These are phyloP conservation scores for Druceiella hillmani DNA, from an alignment of 2,888 invertebrate genomes.

Conservation along the genomic window DNA sequence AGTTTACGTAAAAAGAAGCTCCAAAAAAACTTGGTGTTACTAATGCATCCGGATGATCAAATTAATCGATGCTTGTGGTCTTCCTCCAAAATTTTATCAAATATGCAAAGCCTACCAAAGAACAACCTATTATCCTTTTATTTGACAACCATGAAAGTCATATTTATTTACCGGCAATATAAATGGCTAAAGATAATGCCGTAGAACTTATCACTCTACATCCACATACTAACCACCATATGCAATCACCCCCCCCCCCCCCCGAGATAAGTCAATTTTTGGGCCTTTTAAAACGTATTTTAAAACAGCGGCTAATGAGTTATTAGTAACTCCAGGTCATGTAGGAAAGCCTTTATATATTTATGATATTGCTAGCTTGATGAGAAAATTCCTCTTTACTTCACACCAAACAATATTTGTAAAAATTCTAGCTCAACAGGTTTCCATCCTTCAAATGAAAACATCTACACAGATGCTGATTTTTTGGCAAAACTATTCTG, in stretches of 20 bases:
- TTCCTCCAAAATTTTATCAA: slow-evolving; percentile 27
- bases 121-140: too few species aligned
- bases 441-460: slow-evolving; percentile 18
- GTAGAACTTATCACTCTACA: too few species aligned
- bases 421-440: slow-evolving; percentile 17
- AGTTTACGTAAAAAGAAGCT: too few species aligned
- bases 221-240: slow-evolving; percentile 27
- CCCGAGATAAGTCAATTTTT: slow-evolving; percentile 27
- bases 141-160: too few species aligned
- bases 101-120: slow-evolving; percentile 24
- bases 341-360: slow-evolving; percentile 27
- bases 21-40: too few species aligned
- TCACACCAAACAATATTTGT: slow-evolving; percentile 17
- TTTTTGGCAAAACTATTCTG: too few species aligned
- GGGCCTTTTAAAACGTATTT: slow-evolving; percentile 23
- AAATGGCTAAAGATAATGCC: too few species aligned
- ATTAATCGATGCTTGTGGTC: slow-evolving; percentile 18
- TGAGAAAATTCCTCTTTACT: slow-evolving; percentile 18
- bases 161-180: too few species aligned
- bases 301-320: slow-evolving; percentile 19
- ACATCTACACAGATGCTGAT: slow-evolving; percentile 17
- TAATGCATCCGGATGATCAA: slow-evolving; percentile 24
- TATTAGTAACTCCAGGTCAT: slow-evolving; percentile 20
- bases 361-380: slow-evolving; percentile 27
- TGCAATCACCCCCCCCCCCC: too few species aligned